A percentile compares a stretch with the other conserved stretches of the same genome.
Evolutionary conservation across 1,140 invertebrate genomes (phyloP).

Genomic region (Danaus plexippus): DNA sequence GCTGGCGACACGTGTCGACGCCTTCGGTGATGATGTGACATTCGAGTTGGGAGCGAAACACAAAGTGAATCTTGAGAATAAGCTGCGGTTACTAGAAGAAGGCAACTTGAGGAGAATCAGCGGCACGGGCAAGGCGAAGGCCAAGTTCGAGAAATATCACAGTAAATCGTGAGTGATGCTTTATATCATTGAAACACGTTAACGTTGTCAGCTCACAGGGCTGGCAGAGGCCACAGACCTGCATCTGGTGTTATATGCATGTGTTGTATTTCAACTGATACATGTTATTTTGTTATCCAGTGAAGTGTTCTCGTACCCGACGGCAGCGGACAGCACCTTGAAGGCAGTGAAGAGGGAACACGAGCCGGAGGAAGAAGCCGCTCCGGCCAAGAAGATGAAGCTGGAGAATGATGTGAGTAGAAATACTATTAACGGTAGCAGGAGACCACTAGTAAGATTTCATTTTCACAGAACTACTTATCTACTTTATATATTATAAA

Average conservation of each 20-base stretch:
- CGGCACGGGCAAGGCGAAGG: constrained; percentile 88
- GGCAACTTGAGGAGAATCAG: constrained; percentile 87
- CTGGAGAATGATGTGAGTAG: constrained; percentile 48
- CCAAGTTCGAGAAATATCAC: constrained; percentile 93
- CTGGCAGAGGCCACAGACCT: too few species aligned
- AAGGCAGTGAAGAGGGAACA: constrained; percentile 54
- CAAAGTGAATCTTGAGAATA: constrained; percentile 87
- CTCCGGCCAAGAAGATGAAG: constrained; percentile 47
- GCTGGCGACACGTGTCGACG: constrained; percentile 94
- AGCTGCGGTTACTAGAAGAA: constrained; percentile 86
- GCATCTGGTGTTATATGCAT: too few species aligned
- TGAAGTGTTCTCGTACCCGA: constrained; percentile 47
- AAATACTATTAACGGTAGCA: too few species aligned
- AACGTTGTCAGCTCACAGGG: not conserved
- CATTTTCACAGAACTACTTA: too few species aligned
- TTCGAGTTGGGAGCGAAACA: constrained; percentile 90
- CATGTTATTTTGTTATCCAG: constrained; percentile 22
- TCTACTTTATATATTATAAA: too few species aligned
- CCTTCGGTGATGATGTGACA: constrained; percentile 89
- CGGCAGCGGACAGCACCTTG: constrained; percentile 52
- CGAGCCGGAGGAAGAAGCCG: constrained; percentile 45
- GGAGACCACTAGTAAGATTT: too few species aligned
- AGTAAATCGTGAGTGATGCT: constrained; percentile 75
- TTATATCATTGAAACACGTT: constrained; percentile 11
- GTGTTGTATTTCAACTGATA: too few species aligned